Conservation (phyloP, 2,113 vertebrate genomes). For the Lipophrys pholis region DNA sequence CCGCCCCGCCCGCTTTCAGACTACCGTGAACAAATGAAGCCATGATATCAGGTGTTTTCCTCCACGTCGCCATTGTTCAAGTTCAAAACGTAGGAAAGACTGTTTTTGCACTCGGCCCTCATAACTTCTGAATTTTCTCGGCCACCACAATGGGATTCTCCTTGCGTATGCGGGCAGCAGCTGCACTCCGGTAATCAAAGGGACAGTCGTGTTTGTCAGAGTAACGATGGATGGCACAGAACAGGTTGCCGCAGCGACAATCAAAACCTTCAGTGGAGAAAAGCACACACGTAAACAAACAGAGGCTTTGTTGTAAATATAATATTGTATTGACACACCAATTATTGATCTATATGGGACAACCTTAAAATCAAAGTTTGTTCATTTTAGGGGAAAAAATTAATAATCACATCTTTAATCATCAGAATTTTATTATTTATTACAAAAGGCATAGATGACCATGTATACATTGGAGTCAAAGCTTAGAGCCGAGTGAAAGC, state of each 20-base stretch:
- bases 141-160: constrained; percentile 92
- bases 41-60: constrained; percentile 76
- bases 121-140: constrained; percentile 94
- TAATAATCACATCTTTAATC: too few relatives aligned
- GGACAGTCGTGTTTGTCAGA: constrained; percentile 92
- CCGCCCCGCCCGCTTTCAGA: constrained; percentile 60
- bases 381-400: too few relatives aligned
- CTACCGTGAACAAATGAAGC: constrained; percentile 80
- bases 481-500: not conserved
- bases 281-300: constrained; percentile 12
- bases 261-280: constrained; percentile 84
- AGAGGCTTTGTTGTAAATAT: not conserved
- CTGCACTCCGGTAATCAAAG: constrained; percentile 91
- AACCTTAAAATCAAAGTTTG: too few relatives aligned
- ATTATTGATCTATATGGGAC: not conserved
- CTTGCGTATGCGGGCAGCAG: constrained; percentile 90
- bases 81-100: constrained; percentile 71
- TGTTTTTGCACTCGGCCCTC: constrained; percentile 72
- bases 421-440: not conserved
- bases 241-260: constrained; percentile 92
- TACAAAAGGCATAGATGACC: not conserved
- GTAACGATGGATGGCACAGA: constrained; percentile 92
- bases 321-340: not conserved
- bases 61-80: constrained; percentile 77
- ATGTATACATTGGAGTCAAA: not conserved